phyloP scores from a whole-genome alignment of 2,888 invertebrate species.

The Trachelus tabidus region DNA sequence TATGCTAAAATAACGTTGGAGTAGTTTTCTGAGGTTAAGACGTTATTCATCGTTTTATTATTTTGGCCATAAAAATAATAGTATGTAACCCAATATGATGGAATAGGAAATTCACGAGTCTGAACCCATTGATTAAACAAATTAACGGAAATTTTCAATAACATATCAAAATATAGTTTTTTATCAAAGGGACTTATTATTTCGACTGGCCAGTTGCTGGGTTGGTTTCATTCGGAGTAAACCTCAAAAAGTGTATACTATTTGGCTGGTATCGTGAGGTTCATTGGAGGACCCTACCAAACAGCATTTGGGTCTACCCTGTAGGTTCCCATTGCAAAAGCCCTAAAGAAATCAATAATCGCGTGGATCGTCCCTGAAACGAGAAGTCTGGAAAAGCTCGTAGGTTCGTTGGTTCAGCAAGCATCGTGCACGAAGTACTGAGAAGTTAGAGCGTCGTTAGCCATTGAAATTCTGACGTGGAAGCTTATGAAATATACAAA shows the following conservation, averaged over 20 bases:
- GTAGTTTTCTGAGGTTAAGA: neutral
- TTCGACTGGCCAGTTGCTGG: neutral
- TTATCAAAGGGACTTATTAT: neutral
- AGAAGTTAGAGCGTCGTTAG: neutral
- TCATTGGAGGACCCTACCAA: neutral
- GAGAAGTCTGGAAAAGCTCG: neutral
- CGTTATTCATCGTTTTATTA: neutral
- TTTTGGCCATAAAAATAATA: neutral
- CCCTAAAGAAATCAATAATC: neutral
- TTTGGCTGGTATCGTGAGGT: neutral
- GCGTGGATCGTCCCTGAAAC: neutral
- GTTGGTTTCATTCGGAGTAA: neutral
- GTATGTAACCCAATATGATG: too few relatives aligned
- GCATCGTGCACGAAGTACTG: neutral
- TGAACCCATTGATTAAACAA: neutral
- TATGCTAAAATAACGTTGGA: neutral
- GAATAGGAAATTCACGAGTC: neutral
- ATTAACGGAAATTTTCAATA: neutral
- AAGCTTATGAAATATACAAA: neutral
- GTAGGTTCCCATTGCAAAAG: neutral
- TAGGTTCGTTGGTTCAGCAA: neutral
- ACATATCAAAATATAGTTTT: neutral
- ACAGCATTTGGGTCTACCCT: neutral
- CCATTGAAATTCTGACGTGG: neutral
- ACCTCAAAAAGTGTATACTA: neutral